Base-by-base conservation (phyloP, 2,113 vertebrate genomes). In the Leptodactylus fuscus region DNA sequence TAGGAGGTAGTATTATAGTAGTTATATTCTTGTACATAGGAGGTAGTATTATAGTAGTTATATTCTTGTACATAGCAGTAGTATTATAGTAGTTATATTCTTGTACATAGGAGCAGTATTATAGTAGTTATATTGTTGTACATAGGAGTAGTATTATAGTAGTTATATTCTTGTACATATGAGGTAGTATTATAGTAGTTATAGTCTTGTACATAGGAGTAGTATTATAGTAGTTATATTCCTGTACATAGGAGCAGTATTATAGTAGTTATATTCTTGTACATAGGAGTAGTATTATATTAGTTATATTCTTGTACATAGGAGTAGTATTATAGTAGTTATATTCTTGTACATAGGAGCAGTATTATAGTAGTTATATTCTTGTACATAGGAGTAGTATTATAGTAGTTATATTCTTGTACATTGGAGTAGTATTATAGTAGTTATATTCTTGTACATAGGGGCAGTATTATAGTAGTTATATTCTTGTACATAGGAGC, bases 41-140 rank as follows among this genome's bases (percentile, higher is more conserved):
- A 27, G 41, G 55, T n/a, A 27, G 55, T 60, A 60, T 60, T 27
- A 60, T 60, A 27, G 55, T 60, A 60, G 55, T 60, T 60, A 60
- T 60, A 60, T 60, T 60, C 55, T 60, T 60, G 55, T 60, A 27
- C n/a, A 60, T 27, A 60, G 55, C n/a, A 12, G 55, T 22, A 58
- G 53, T 58, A n/a, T 58, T 58, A 58, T 58, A 58, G 53, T 58
- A 58, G 53, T 58, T 58, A 58, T 58, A n/a, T 58, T 58, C 53
- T 58, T 58, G 53, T 58, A 58, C n/a, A 51, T 20, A 51, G 49
- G 49, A 5, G 49, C 49, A 51, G 46, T 51, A 51, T 51, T n/a
- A 55, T 51, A 51, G 55, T 60, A 60, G 55, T 60, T 60, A 60
- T 60, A 60, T 60, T 60, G n/a, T 60, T 60, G 55, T 60, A 60